These are phyloP conservation scores for Hyposoter didymator DNA, from an alignment of 2,888 invertebrate genomes.

Conservation along the genomic window DNA sequence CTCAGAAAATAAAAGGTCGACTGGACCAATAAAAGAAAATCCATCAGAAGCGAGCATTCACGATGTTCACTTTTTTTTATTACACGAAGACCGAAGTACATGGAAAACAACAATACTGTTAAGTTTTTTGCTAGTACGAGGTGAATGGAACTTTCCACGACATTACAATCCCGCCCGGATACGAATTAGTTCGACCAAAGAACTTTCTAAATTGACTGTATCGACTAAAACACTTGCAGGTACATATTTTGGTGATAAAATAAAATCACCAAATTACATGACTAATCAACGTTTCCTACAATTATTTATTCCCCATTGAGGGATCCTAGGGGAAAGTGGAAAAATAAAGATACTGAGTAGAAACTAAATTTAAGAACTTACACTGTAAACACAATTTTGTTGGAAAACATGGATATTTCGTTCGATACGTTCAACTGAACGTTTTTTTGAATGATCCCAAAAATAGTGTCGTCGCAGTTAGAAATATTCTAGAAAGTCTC, in stretches of 20 bases:
- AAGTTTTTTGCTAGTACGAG: constrained; percentile 30
- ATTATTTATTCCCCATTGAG: neutral
- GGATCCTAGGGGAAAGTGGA: neutral
- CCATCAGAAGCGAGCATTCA: neutral
- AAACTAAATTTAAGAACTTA: too few relatives aligned
- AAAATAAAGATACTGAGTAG: neutral
- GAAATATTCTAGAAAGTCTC: too few relatives aligned
- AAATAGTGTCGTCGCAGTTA: too few relatives aligned
- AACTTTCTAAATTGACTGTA: constrained; percentile 64
- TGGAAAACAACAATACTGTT: constrained; percentile 13
- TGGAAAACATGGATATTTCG: too few relatives aligned
- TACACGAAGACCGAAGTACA: constrained; percentile 4
- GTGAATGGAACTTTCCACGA: constrained; percentile 67
- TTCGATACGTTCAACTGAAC: too few relatives aligned
- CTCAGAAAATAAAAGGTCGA: neutral
- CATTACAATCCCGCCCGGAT: constrained; percentile 28
- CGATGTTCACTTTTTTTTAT: constrained; percentile 1
- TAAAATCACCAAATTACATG: neutral
- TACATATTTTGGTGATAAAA: constrained; percentile 17
- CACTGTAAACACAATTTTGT: too few relatives aligned
- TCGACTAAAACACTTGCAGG: constrained; percentile 25
- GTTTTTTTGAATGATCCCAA: too few relatives aligned
- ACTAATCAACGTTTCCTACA: neutral
- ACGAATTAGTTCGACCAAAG: constrained; percentile 25
- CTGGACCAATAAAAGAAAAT: neutral